phyloP scores from a whole-genome alignment of 2,888 invertebrate genomes.

The Lasius fuliginosus region DNA sequence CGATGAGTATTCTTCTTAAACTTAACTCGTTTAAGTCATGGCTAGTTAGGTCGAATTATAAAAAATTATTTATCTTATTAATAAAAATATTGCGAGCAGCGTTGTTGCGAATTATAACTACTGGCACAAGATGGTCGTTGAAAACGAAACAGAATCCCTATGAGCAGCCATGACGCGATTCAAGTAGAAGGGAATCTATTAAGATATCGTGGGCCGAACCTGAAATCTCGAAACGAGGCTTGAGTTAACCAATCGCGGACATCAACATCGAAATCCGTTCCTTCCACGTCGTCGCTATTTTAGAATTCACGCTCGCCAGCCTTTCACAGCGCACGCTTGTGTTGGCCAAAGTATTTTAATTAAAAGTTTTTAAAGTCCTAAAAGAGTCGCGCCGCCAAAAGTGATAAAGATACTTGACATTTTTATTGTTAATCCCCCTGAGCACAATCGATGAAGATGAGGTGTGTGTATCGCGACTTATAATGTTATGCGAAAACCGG shows the following conservation, averaged over 20 bases:
- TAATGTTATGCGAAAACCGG: constrained; percentile 11
- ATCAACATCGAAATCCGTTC: constrained; percentile 75
- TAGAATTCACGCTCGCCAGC: constrained; percentile 57
- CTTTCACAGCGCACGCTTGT: constrained; percentile 51
- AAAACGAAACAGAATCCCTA: constrained; percentile 38
- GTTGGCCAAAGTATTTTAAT: constrained; percentile 73
- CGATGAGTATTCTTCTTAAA: no score
- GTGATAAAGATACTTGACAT: constrained; percentile 75
- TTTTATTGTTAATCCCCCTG: constrained; percentile 63
- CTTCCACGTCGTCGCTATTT: constrained; percentile 48
- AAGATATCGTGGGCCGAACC: constrained; percentile 84
- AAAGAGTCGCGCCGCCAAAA: constrained; percentile 50
- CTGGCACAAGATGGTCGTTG: constrained; percentile 31
- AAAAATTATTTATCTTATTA: no score
- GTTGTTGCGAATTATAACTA: constrained; percentile 15
- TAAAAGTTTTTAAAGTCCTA: constrained; percentile 68
- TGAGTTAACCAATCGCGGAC: constrained; percentile 79
- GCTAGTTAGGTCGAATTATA: no score
- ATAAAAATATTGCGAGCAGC: not conserved
- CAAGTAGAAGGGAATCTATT: constrained; percentile 80
- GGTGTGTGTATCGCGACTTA: constrained; percentile 3
- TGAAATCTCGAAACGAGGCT: constrained; percentile 70
- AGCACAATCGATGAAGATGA: constrained; percentile 37
- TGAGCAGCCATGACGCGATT: constrained; percentile 69
- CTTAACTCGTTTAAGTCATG: no score